Conservation (phyloP, 2,888 invertebrate species). For the Synergus gifuensis region DNA sequence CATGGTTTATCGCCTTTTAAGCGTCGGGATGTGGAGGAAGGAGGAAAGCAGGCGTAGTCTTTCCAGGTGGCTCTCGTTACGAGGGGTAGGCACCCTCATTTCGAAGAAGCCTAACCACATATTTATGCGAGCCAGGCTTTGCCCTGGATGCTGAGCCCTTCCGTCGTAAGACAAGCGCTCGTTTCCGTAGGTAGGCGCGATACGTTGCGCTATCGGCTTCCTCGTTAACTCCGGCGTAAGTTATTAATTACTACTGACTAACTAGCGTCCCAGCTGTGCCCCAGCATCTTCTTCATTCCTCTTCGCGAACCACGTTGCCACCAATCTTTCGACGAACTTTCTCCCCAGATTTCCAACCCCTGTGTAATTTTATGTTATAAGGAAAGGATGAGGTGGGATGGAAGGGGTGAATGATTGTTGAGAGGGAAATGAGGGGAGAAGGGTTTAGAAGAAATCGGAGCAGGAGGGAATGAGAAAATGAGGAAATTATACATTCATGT, state of each 20-base stretch:
- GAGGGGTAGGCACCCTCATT: slow-evolving; percentile 27
- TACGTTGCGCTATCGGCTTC: slow-evolving; percentile 60
- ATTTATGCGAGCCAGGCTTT: slow-evolving; percentile 52
- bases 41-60: slow-evolving; percentile 6
- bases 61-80: slow-evolving; percentile 39
- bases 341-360: slow-evolving; percentile 53
- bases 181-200: slow-evolving; percentile 50
- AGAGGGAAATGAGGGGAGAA: slow-evolving; percentile 46
- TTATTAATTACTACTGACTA: slow-evolving; percentile 77
- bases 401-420: not conserved
- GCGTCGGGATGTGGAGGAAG: slow-evolving; percentile 12
- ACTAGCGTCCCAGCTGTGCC: slow-evolving; percentile 75
- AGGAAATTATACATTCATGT: not conserved
- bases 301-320: slow-evolving; percentile 48
- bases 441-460: slow-evolving; percentile 49
- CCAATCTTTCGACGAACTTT: slow-evolving; percentile 57
- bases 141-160: slow-evolving; percentile 44
- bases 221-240: slow-evolving; percentile 72
- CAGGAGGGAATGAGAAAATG: slow-evolving; percentile 51
- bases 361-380: slow-evolving; percentile 7
- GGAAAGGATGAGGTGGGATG: not conserved
- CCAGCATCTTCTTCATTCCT: slow-evolving; percentile 49
- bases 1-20: slow-evolving; percentile 37
- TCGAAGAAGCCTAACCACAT: slow-evolving; percentile 43
- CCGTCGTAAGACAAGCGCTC: slow-evolving; percentile 40